A percentile compares a stretch with the other conserved stretches of the same genome.
Conservation (phyloP, 2,888 invertebrate species). For the Stenodera caucasica region DNA sequence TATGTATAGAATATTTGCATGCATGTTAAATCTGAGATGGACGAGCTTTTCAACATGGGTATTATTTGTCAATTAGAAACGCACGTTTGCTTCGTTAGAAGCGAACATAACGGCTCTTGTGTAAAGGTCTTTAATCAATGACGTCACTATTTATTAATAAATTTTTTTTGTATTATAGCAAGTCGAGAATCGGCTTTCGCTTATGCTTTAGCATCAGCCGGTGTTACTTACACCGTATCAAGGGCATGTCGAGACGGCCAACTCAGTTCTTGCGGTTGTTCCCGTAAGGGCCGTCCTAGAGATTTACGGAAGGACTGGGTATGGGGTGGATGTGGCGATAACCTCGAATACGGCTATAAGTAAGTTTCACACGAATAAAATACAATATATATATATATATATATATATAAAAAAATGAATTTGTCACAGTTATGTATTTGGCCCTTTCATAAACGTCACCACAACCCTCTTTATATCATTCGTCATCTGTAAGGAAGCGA, state of each 20-base stretch:
- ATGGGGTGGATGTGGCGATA: slow-evolving; percentile 98
- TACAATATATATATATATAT: too few species aligned
- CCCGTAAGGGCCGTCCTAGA: slow-evolving; percentile 76
- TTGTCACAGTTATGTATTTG: slow-evolving; percentile 31
- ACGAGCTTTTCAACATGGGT: slow-evolving; percentile 21
- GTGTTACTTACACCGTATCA: slow-evolving; percentile 85
- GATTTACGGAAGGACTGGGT: slow-evolving; percentile 90
- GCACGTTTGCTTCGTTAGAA: slow-evolving; percentile 36
- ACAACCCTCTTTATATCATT: slow-evolving; percentile 46
- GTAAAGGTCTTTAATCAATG: neutral
- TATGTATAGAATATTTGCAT: slow-evolving; percentile 24
- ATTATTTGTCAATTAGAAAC: slow-evolving; percentile 26
- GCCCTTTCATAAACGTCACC: slow-evolving; percentile 46
- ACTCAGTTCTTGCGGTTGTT: slow-evolving; percentile 88
- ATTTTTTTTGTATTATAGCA: slow-evolving; percentile 57
- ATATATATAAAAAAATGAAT: neutral
- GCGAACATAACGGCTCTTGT: slow-evolving; percentile 27
- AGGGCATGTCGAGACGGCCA: slow-evolving; percentile 91
- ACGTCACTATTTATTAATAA: neutral
- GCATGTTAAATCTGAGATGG: slow-evolving; percentile 26
- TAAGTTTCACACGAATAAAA: slow-evolving; percentile 59
- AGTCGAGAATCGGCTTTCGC: slow-evolving; percentile 90
- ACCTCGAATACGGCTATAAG: slow-evolving; percentile 95
- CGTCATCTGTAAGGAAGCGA: slow-evolving; percentile 45
- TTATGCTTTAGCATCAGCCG: slow-evolving; percentile 86